Conservation (phyloP, 2,888 invertebrate genomes). For the Embidobia sp. region DNA sequence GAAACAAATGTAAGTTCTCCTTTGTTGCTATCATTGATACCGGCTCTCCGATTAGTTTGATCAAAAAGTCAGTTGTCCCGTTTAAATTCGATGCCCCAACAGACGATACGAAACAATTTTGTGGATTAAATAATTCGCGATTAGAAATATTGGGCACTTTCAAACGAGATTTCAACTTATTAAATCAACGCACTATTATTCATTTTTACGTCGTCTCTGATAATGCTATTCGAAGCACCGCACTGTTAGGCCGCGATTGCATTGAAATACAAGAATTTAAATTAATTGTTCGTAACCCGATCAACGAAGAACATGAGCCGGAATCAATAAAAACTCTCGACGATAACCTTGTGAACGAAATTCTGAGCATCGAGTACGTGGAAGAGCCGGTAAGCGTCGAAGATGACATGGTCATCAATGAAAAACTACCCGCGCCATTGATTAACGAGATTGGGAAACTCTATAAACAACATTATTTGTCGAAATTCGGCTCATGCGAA, state of each 20-base stretch:
- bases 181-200: not conserved
- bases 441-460: too few relatives aligned
- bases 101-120: not conserved
- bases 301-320: too few relatives aligned
- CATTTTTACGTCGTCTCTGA: slow-evolving; percentile 16
- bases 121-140: slow-evolving; percentile 12
- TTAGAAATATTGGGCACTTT: slow-evolving; percentile 9
- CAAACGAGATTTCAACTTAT: not conserved
- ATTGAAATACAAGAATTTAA: too few relatives aligned
- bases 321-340: too few relatives aligned
- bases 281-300: too few relatives aligned
- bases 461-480: not conserved
- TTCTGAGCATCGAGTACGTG: slow-evolving; percentile 24
- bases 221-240: slow-evolving; percentile 1
- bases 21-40: slow-evolving; percentile 8
- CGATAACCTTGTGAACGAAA: too few relatives aligned
- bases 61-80: not conserved
- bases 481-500: not conserved
- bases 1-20: slow-evolving; percentile 6
- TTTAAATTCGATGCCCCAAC: too few relatives aligned
- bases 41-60: slow-evolving; percentile 13
- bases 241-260: slow-evolving; percentile 20
- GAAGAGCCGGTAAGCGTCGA: not conserved
- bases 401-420: slow-evolving; percentile 2
- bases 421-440: not conserved